Evolutionary conservation across 23 tunicate genomes (phyloP), one percentile per base, ranked within the genome.

Genomic region (Phallusia fumigata): DNA sequence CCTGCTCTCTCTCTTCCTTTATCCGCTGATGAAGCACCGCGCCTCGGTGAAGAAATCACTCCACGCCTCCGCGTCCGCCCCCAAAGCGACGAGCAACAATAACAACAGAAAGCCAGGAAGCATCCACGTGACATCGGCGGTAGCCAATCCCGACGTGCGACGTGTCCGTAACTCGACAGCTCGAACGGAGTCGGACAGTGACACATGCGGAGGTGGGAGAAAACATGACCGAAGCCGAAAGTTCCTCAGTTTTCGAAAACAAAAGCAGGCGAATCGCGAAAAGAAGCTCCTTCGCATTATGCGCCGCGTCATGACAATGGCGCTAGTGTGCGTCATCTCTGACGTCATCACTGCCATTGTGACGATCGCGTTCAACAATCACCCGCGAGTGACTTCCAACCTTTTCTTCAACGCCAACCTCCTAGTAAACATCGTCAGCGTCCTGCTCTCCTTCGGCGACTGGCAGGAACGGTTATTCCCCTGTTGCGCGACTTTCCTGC

Each of bases 381-480:
- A 91, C 49, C 96, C 96, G 24, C 84, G 96, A 13, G 80, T 91
- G 0, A 90, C 83, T 13, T 45, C 90, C 21, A 91, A 91, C 64
- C 69, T 91, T 53, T 81, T 91, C 33, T 91, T 84, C 89, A 89
- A 91, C 81, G 64, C 79, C 19, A 91, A 91, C 52, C 64, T 91
- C 15, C 77, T 91, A 40, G 65, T 91, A 34, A 91, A 91, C 50
- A 32, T 91, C 21, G 52, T 73, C 24, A 87, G 96, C 49, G 90
- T 91, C 51, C 76, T 91, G 0, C 58, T 82, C 19, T 86, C 96
- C 0, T 91, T 91, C 83, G 86, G 85, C 35, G 96, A 91, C 72
- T 91, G 96, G 96, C 53, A 77, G 73, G 76, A 82, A 8, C 77
- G 96, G n/a, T 30, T 91, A 13, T 72, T 83, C 51, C 96, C 96